Percentiles rank a stretch among this genome's conserved stretches.
Conservation (phyloP, 2,888 invertebrate genomes). For the Pammene fasciana region DNA sequence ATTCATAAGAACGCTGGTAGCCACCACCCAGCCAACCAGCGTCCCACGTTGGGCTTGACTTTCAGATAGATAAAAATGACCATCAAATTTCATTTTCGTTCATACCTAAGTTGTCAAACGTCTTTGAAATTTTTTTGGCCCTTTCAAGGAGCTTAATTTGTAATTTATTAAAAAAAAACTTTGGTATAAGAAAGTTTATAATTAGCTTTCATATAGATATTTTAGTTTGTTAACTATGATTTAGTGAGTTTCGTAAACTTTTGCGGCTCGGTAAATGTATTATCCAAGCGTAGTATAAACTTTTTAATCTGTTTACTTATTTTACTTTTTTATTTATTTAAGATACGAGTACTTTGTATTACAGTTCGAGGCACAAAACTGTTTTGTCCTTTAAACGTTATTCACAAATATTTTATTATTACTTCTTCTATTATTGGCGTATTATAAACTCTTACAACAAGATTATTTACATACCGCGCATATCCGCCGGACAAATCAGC, state of each 20-base stretch:
- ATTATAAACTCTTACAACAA: no score
- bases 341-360: neutral
- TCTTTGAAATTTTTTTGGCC: neutral
- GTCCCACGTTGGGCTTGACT: no score
- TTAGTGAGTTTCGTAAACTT: neutral
- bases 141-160: neutral
- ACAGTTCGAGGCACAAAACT: no score
- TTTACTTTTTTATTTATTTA: neutral
- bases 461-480: no score
- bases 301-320: neutral
- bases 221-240: slow-evolving; percentile 3
- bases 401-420: no score
- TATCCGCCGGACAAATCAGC: no score
- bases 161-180: slow-evolving; percentile 12
- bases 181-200: neutral
- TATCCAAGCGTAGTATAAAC: neutral
- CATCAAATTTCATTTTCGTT: no score
- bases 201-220: slow-evolving; percentile 12
- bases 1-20: no score
- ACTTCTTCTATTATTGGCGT: no score
- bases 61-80: no score
- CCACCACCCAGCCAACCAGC: no score
- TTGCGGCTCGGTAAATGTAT: neutral
- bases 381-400: no score
- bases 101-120: neutral